Conservation (phyloP, 1,140 invertebrate genomes). For the Rhyacophila brunnea region DNA sequence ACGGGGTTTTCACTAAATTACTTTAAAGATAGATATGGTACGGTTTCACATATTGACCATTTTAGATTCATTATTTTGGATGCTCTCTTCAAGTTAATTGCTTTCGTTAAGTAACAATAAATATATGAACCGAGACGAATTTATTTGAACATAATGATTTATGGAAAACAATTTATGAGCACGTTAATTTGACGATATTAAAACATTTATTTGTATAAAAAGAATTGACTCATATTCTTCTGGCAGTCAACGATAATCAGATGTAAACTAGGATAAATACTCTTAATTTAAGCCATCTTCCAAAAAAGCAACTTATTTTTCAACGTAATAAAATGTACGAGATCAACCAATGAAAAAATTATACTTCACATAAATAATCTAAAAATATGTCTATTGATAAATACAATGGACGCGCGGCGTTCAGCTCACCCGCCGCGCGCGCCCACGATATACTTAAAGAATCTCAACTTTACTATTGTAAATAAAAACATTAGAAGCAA, state of each 20-base stretch:
- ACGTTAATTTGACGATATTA: constrained; percentile 22
- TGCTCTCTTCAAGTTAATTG: constrained; percentile 10
- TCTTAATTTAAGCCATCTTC: constrained; percentile 21
- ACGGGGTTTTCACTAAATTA: constrained; percentile 8
- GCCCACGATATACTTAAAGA: constrained; percentile 1
- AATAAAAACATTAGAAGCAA: constrained; percentile 12
- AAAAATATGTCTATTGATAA: neutral
- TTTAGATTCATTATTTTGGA: constrained; percentile 7
- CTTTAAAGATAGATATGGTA: constrained; percentile 25
- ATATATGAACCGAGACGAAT: constrained; percentile 1
- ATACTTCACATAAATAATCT: constrained; percentile 22
- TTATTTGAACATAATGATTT: neutral
- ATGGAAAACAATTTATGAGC: constrained; percentile 20
- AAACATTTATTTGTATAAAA: constrained; percentile 27
- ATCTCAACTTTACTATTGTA: constrained; percentile 24
- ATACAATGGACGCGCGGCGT: too few species aligned
- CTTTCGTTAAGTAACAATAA: constrained; percentile 9
- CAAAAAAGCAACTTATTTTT: constrained; percentile 25
- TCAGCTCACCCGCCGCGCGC: too few species aligned
- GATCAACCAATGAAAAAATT: constrained; percentile 36
- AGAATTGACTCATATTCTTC: constrained; percentile 32
- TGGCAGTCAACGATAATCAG: constrained; percentile 5
- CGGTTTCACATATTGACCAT: constrained; percentile 21
- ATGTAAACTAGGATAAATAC: constrained; percentile 26
- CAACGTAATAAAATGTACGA: constrained; percentile 32